A percentile compares a stretch with the other conserved stretches of the same genome.
phyloP scores from a whole-genome alignment of 2,797 vertebrate genomes.

The Eospalax fontanierii region DNA sequence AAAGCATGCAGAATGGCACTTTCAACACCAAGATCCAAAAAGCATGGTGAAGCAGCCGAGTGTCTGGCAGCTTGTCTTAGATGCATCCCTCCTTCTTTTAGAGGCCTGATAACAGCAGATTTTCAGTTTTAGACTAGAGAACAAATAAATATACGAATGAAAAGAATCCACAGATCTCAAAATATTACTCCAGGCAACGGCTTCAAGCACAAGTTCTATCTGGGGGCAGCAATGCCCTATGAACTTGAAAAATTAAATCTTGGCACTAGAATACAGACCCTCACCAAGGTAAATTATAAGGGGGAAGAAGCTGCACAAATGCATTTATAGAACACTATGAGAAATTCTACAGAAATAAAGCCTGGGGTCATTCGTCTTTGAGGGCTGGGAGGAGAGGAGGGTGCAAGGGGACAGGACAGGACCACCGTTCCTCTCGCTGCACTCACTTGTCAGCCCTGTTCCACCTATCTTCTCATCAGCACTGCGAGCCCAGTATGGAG shows the following conservation, averaged over 20 bases:
- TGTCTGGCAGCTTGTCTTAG: slow-evolving; percentile 54
- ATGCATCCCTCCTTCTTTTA: slow-evolving; percentile 39
- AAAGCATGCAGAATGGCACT: slow-evolving; percentile 21
- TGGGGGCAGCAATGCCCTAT: background rate
- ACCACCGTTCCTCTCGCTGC: background rate
- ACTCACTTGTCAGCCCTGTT: background rate
- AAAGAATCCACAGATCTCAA: slow-evolving; percentile 68
- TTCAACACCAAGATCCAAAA: background rate
- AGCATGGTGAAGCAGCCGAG: background rate
- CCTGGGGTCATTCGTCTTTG: background rate
- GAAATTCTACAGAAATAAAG: slow-evolving; percentile 57
- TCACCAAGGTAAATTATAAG: slow-evolving; percentile 21
- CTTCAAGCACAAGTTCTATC: slow-evolving; percentile 51
- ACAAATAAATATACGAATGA: background rate
- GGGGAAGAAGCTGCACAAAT: slow-evolving; percentile 17
- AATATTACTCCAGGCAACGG: slow-evolving; percentile 37
- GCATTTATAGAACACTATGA: background rate
- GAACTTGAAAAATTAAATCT: slow-evolving; percentile 48
- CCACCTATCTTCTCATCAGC: slow-evolving; percentile 18
- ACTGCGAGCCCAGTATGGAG: slow-evolving; percentile 2
- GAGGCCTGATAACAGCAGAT: slow-evolving; percentile 26
- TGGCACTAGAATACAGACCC: background rate
- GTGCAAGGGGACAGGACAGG: background rate
- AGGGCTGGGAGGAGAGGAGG: background rate
- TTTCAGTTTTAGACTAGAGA: slow-evolving; percentile 60